phyloP scores from a whole-genome alignment of 2,113 vertebrate species.

The Vulpes vulpes region DNA sequence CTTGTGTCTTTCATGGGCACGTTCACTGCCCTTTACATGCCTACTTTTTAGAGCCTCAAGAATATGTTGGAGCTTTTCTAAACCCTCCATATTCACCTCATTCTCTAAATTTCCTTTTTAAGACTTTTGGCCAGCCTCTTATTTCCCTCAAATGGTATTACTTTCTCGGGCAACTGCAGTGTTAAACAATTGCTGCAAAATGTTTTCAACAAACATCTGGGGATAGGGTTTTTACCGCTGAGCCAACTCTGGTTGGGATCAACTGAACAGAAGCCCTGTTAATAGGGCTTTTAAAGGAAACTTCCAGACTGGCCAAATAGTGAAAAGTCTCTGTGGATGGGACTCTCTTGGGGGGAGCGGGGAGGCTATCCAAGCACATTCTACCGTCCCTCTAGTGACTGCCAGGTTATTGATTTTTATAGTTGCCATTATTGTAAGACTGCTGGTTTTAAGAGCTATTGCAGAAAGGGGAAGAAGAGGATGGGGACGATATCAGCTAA shows the following conservation, averaged over 20 bases:
- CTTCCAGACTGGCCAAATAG: background rate
- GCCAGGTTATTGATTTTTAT: background rate
- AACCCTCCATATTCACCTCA: background rate
- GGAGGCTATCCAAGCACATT: background rate
- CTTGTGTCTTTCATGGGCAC: background rate
- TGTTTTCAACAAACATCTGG: background rate
- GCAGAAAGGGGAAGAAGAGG: background rate
- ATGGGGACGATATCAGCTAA: background rate
- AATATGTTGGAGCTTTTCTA: background rate
- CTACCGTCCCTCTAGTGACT: background rate
- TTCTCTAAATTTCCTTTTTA: background rate
- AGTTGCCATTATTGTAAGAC: background rate
- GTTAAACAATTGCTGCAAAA: slow-evolving; percentile 26
- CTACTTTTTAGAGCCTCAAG: background rate
- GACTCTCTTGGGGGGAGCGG: background rate
- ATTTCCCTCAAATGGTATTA: background rate
- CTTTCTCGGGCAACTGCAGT: background rate
- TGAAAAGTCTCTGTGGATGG: background rate
- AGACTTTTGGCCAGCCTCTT: background rate
- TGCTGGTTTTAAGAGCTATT: background rate
- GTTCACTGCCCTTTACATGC: background rate
- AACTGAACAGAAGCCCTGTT: background rate
- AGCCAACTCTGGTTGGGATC: background rate
- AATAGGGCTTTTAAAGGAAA: background rate
- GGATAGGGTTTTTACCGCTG: background rate